phyloP scores from a whole-genome alignment of 2,113 vertebrate species.

The Uria lomvia region DNA sequence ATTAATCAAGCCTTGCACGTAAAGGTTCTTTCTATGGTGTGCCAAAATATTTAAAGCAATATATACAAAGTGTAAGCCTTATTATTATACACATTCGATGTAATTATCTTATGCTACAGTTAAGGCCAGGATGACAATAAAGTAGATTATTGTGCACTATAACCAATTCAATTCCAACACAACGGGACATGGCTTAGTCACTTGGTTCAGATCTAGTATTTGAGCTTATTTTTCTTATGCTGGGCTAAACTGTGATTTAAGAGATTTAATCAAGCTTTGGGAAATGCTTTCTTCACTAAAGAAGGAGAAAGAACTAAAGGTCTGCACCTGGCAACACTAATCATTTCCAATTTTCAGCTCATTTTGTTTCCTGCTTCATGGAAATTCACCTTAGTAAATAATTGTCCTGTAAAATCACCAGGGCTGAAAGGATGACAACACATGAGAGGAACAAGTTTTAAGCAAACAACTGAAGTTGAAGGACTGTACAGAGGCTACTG shows the following conservation, averaged over 20 bases:
- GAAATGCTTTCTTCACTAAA: slow-evolving; percentile 43
- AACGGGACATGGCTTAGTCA: slow-evolving; percentile 44
- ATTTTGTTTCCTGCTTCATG: neutral
- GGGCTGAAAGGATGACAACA: slow-evolving; percentile 29
- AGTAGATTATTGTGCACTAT: slow-evolving; percentile 37
- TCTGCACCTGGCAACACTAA: slow-evolving; percentile 49
- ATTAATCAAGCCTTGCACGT: slow-evolving; percentile 63
- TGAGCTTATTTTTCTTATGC: slow-evolving; percentile 47
- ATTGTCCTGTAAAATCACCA: slow-evolving; percentile 7
- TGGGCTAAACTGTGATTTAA: slow-evolving; percentile 53
- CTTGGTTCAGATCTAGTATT: slow-evolving; percentile 32
- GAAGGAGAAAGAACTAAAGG: slow-evolving; percentile 2
- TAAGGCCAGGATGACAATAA: slow-evolving; percentile 49
- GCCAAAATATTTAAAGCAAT: slow-evolving; percentile 66
- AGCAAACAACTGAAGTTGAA: slow-evolving; percentile 12
- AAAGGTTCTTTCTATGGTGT: slow-evolving; percentile 57
- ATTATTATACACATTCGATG: slow-evolving; percentile 54
- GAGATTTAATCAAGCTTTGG: slow-evolving; percentile 50
- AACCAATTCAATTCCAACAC: slow-evolving; percentile 51
- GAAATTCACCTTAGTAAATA: slow-evolving; percentile 43
- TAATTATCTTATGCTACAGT: slow-evolving; percentile 63
- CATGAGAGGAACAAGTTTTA: slow-evolving; percentile 33
- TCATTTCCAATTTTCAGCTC: slow-evolving; percentile 5
- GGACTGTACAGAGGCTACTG: slow-evolving; percentile 7
- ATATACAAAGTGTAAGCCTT: slow-evolving; percentile 58